A percentile compares a stretch with the other conserved stretches of the same genome.
Conservation (phyloP, 2,797 vertebrate genomes). For the Silurus aristotelis region DNA sequence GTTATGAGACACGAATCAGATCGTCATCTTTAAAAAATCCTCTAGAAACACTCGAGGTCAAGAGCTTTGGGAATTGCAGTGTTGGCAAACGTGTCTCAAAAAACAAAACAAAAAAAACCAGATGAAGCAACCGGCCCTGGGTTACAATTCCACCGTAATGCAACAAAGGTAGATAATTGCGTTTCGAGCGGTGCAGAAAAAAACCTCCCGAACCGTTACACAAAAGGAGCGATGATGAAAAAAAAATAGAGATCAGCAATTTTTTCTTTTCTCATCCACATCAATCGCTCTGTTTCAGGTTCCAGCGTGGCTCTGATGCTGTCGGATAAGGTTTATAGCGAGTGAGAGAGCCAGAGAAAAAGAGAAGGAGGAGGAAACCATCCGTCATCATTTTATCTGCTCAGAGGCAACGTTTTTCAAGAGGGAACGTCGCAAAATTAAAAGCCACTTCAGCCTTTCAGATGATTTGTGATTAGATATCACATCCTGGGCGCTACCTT, state of each 20-base stretch:
- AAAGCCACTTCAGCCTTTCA: slow-evolving; percentile 53
- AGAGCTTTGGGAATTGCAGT: slow-evolving; percentile 37
- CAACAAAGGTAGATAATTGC: slow-evolving; percentile 48
- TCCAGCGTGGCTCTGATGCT: slow-evolving; percentile 33
- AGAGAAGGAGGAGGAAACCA: background rate
- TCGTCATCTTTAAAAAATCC: background rate
- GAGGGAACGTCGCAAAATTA: slow-evolving; percentile 51
- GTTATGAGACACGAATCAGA: background rate
- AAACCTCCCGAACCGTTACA: slow-evolving; percentile 23
- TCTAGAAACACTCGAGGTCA: slow-evolving; percentile 34
- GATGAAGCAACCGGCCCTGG: slow-evolving; percentile 29
- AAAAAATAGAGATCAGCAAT: slow-evolving; percentile 23
- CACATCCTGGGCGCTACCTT: background rate
- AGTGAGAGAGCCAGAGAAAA: background rate
- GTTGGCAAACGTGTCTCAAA: slow-evolving; percentile 32
- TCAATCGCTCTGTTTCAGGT: slow-evolving; percentile 44
- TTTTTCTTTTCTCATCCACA: slow-evolving; percentile 12
- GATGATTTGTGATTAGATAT: slow-evolving; percentile 30
- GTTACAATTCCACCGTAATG: slow-evolving; percentile 23
- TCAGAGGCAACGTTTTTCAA: slow-evolving; percentile 26
- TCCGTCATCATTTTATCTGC: slow-evolving; percentile 39
- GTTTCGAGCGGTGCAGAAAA: slow-evolving; percentile 27
- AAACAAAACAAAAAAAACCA: background rate
- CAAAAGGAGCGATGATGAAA: slow-evolving; percentile 27
- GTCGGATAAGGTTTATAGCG: slow-evolving; percentile 39